These are phyloP conservation scores for Halictus rubicundus DNA, from an alignment of 1,140 invertebrate genomes.

Conservation along the genomic window DNA sequence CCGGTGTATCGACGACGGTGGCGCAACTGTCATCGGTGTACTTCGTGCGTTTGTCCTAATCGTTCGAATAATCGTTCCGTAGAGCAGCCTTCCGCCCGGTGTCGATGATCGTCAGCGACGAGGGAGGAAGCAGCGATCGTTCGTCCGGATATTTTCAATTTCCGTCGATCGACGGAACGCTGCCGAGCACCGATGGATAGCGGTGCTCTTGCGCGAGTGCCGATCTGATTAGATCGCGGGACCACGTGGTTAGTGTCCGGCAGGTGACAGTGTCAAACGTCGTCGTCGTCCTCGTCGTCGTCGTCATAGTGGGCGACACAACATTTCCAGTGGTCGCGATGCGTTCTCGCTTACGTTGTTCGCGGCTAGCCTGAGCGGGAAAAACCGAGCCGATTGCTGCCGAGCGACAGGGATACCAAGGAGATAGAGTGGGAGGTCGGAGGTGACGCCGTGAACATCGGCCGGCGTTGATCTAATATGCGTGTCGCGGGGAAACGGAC, in stretches of 20 bases:
- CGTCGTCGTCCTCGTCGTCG: too few relatives aligned
- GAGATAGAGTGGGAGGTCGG: too few relatives aligned
- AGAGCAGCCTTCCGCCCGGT: background rate
- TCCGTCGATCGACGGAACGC: background rate
- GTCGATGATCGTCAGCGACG: background rate
- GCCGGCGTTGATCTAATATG: constrained; percentile 31
- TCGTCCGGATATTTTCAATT: background rate
- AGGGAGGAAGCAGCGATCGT: background rate
- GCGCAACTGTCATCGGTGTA: background rate
- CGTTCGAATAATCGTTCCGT: too few relatives aligned
- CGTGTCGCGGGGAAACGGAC: constrained; percentile 5
- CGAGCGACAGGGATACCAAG: too few relatives aligned
- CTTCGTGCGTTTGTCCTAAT: background rate
- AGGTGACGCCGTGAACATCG: background rate
- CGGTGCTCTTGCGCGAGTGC: background rate
- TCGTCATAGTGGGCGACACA: too few relatives aligned
- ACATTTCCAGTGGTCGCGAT: too few relatives aligned
- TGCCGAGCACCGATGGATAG: constrained; percentile 17
- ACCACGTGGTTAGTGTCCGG: constrained; percentile 28
- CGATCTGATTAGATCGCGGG: background rate
- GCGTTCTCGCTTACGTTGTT: too few relatives aligned
- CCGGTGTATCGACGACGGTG: too few relatives aligned
- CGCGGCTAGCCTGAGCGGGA: too few relatives aligned
- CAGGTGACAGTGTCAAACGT: background rate
- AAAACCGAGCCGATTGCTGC: too few relatives aligned